A percentile compares a stretch with the other conserved stretches of the same genome.
Conservation (phyloP, 2,113 vertebrate genomes). For the Triplophysa siluroides region DNA sequence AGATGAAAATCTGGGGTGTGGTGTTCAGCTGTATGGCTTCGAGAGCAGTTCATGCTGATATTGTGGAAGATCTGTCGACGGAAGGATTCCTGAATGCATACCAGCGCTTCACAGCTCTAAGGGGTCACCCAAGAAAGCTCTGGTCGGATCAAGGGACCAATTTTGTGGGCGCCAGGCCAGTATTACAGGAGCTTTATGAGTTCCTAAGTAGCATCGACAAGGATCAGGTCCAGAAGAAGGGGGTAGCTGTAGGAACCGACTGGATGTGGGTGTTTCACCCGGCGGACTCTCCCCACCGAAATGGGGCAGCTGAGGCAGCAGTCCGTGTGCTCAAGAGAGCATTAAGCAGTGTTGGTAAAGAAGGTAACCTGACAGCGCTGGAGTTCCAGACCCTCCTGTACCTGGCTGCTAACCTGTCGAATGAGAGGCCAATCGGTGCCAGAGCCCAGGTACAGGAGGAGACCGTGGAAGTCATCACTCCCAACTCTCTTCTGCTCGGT, state of each 20-base stretch:
- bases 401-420: conserved; percentile 36
- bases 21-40: conserved; percentile 48
- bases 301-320: conserved; percentile 38
- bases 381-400: conserved; percentile 43
- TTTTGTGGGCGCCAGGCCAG: conserved; percentile 28
- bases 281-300: conserved; percentile 31
- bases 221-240: background rate
- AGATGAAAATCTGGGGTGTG: conserved; percentile 37
- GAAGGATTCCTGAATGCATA: conserved; percentile 38
- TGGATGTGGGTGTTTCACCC: conserved; percentile 29
- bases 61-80: conserved; percentile 19
- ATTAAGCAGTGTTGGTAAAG: conserved; percentile 5
- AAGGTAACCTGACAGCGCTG: background rate
- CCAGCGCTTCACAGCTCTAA: conserved; percentile 43
- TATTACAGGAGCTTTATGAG: background rate
- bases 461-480: background rate
- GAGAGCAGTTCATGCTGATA: conserved; percentile 14
- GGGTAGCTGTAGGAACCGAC: background rate
- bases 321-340: conserved; percentile 29
- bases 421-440: conserved; percentile 9
- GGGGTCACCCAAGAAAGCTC: conserved; percentile 45
- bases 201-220: background rate
- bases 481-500: conserved; percentile 8
- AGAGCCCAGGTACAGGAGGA: conserved; percentile 14
- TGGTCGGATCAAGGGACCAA: conserved; percentile 42